Conservation (phyloP, 2,888 invertebrate genomes). For the Caenorhabditis afra region DNA sequence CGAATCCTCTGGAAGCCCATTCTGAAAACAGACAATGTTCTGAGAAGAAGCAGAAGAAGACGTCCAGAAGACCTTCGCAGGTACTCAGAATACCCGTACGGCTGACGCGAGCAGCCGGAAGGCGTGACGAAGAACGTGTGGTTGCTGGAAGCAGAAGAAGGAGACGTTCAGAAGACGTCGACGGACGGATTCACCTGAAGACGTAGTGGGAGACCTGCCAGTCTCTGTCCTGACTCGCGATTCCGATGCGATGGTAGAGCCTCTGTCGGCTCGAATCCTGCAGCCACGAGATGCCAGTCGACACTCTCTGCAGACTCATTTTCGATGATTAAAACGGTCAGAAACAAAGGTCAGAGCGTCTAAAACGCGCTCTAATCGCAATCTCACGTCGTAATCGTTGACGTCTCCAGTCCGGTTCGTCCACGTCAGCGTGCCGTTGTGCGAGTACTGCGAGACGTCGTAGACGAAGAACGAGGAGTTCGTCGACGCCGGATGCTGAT, state of each 20-base stretch:
- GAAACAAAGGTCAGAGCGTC: no score
- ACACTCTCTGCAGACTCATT: constrained; percentile 24
- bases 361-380: no score
- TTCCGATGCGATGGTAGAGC: constrained; percentile 59
- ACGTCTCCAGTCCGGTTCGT: constrained; percentile 53
- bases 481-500: constrained; percentile 8
- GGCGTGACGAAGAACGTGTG: constrained; percentile 51
- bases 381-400: constrained; percentile 59
- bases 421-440: constrained; percentile 53
- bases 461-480: constrained; percentile 41
- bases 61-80: constrained; percentile 22
- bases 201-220: constrained; percentile 55
- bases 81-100: constrained; percentile 50
- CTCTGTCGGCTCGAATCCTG: constrained; percentile 44
- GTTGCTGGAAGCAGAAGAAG: constrained; percentile 25
- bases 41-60: background rate
- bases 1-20: constrained; percentile 45
- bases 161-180: background rate
- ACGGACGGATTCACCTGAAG: constrained; percentile 16
- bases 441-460: constrained; percentile 53
- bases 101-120: constrained; percentile 24
- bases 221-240: constrained; percentile 46
- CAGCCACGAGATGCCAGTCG: constrained; percentile 51
- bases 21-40: constrained; percentile 8
- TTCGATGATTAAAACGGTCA: background rate